A percentile compares a stretch with the other conserved stretches of the same genome.
These are phyloP conservation scores for Drosophila anomelani DNA, from an alignment of 2,888 invertebrate genomes.

Conservation along the genomic window DNA sequence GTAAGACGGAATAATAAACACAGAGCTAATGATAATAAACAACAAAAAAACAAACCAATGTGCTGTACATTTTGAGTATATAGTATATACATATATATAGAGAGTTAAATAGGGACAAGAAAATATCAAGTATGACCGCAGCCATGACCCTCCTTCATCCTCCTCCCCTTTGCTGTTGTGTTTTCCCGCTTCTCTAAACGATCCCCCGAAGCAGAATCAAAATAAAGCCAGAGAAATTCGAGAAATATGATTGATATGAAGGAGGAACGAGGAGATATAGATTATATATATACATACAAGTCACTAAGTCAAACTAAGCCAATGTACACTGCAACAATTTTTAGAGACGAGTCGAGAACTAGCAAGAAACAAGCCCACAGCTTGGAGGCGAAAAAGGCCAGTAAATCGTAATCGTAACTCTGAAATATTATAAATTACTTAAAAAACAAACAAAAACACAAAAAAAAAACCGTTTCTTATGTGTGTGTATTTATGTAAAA, in stretches of 20 bases:
- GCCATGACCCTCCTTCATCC: slow-evolving; percentile 9
- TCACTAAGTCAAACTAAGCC: slow-evolving; percentile 48
- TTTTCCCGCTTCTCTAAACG: slow-evolving; percentile 23
- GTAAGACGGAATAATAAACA: slow-evolving; percentile 12
- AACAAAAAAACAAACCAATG: not conserved
- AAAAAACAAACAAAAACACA: not conserved
- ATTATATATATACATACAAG: slow-evolving; percentile 33
- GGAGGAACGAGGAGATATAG: slow-evolving; percentile 9
- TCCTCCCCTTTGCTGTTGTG: slow-evolving; percentile 2
- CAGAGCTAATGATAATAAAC: slow-evolving; percentile 10
- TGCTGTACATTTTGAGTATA: slow-evolving; percentile 22
- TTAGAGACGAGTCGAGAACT: slow-evolving; percentile 35
- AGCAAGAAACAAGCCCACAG: slow-evolving; percentile 2
- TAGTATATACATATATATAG: slow-evolving; percentile 12
- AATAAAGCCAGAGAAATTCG: slow-evolving; percentile 22
- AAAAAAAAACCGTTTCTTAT: slow-evolving; percentile 62
- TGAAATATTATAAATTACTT: slow-evolving; percentile 34
- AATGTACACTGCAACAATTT: slow-evolving; percentile 56
- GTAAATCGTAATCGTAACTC: slow-evolving; percentile 28
- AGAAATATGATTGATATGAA: not conserved
- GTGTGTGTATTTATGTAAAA: slow-evolving; percentile 74
- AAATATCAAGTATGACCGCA: not conserved
- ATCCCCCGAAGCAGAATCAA: slow-evolving; percentile 16
- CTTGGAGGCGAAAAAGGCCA: slow-evolving; percentile 3
- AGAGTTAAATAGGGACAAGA: slow-evolving; percentile 11